phyloP scores from a whole-genome alignment of 2,888 invertebrate genomes.

The Linyphia triangularis region DNA sequence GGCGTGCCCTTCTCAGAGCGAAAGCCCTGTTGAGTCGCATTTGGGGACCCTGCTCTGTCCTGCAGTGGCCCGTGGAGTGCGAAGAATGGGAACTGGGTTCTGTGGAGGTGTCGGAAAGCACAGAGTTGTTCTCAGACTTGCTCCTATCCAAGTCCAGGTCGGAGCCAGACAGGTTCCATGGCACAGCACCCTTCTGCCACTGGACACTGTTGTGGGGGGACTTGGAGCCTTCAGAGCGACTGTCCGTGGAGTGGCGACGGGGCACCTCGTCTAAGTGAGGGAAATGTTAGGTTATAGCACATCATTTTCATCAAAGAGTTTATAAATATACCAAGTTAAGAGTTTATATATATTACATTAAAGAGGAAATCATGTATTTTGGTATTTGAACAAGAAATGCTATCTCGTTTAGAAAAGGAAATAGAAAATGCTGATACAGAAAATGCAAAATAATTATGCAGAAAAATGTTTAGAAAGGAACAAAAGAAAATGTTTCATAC shows the following conservation, averaged over 20 bases:
- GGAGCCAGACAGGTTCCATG: slow-evolving; percentile 71
- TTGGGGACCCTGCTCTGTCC: slow-evolving; percentile 80
- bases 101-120: slow-evolving; percentile 77
- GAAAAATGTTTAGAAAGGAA: too few relatives aligned
- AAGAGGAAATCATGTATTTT: background rate
- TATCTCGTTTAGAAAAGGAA: too few relatives aligned
- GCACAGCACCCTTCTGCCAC: slow-evolving; percentile 58
- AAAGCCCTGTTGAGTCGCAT: slow-evolving; percentile 87
- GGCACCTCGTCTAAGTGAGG: slow-evolving; percentile 18
- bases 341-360: background rate
- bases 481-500: too few relatives aligned
- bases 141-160: slow-evolving; percentile 73
- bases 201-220: slow-evolving; percentile 60
- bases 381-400: background rate
- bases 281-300: background rate
- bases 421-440: too few relatives aligned
- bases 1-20: slow-evolving; percentile 84
- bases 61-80: slow-evolving; percentile 57
- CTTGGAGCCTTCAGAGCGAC: slow-evolving; percentile 68
- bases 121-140: slow-evolving; percentile 77
- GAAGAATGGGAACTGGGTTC: slow-evolving; percentile 74
- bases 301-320: too few relatives aligned
- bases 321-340: too few relatives aligned
- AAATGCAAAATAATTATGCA: too few relatives aligned
- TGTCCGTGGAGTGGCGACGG: slow-evolving; percentile 63